Percentiles rank a stretch among this genome's conserved stretches.
phyloP scores from a whole-genome alignment of 1,140 invertebrate species.

The Zaprionus gabonicus region DNA sequence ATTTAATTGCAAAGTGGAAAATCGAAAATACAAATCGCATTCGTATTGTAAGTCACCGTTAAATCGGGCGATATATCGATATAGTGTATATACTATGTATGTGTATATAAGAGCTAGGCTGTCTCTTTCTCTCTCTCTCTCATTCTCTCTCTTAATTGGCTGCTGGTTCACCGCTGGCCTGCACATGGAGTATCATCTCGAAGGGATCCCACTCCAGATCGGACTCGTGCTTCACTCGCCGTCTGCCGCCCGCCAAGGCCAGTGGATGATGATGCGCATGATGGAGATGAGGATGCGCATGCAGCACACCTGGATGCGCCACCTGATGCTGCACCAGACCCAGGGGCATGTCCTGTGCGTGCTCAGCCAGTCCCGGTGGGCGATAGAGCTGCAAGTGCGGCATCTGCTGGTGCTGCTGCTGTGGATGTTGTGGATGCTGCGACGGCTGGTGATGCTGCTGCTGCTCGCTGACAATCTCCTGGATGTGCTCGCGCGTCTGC shows the following conservation, averaged over 20 bases:
- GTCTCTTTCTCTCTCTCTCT: constrained; percentile 32
- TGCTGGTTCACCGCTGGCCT: constrained; percentile 69
- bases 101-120: constrained; percentile 35
- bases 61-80: constrained; percentile 58
- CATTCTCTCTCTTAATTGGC: constrained; percentile 57
- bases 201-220: constrained; percentile 83
- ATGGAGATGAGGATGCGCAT: constrained; percentile 41
- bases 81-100: constrained; percentile 16
- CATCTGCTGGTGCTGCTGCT: constrained; percentile 17
- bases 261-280: constrained; percentile 50
- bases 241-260: constrained; percentile 23
- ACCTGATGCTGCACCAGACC: constrained; percentile 66
- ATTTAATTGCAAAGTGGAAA: constrained; percentile 53
- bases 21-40: constrained; percentile 60
- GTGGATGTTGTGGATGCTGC: constrained; percentile 50
- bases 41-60: constrained; percentile 43
- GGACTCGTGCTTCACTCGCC: constrained; percentile 70
- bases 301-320: constrained; percentile 45
- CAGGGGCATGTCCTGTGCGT: constrained; percentile 74
- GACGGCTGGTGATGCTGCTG: constrained; percentile 71
- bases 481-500: constrained; percentile 79
- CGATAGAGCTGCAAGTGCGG: constrained; percentile 54
- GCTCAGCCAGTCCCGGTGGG: constrained; percentile 58
- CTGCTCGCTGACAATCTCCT: constrained; percentile 79
- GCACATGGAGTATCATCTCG: constrained; percentile 81